Evolutionary conservation across 2,113 vertebrate species (phyloP).

Genomic region (Ariopsis seemanni): DNA sequence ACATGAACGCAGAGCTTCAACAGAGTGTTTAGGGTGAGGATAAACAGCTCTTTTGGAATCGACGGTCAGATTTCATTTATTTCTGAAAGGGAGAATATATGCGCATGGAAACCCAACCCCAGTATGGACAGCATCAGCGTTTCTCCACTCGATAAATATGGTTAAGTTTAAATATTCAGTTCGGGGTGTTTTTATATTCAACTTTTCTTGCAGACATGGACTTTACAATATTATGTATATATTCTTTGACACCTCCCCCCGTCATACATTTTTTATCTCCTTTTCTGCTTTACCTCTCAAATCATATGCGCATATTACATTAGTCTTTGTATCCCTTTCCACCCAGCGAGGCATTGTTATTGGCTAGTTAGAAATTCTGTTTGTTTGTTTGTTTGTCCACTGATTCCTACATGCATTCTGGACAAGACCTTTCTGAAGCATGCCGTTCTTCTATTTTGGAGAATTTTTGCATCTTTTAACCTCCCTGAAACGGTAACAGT

Average conservation of each 20-base stretch:
- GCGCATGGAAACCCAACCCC: neutral
- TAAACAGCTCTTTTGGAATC: neutral
- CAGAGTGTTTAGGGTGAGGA: neutral
- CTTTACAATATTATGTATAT: slow-evolving; percentile 9
- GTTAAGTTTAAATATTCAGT: neutral
- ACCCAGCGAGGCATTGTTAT: neutral
- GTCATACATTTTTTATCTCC: neutral
- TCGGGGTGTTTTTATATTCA: neutral
- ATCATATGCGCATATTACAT: slow-evolving; percentile 29
- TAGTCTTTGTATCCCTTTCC: neutral
- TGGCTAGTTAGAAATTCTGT: neutral
- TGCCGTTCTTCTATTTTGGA: neutral
- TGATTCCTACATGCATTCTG: neutral
- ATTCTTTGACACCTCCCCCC: neutral
- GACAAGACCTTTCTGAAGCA: neutral
- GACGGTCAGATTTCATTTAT: neutral
- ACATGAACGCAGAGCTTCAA: neutral
- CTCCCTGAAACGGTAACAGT: neutral
- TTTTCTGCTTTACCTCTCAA: neutral
- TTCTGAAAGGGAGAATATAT: neutral
- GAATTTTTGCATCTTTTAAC: neutral
- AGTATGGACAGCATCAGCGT: neutral
- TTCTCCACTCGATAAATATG: neutral
- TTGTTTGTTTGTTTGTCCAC: neutral
- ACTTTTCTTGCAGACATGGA: neutral